Conservation (phyloP, 1,140 invertebrate genomes). For the Bradysia coprophila region DNA sequence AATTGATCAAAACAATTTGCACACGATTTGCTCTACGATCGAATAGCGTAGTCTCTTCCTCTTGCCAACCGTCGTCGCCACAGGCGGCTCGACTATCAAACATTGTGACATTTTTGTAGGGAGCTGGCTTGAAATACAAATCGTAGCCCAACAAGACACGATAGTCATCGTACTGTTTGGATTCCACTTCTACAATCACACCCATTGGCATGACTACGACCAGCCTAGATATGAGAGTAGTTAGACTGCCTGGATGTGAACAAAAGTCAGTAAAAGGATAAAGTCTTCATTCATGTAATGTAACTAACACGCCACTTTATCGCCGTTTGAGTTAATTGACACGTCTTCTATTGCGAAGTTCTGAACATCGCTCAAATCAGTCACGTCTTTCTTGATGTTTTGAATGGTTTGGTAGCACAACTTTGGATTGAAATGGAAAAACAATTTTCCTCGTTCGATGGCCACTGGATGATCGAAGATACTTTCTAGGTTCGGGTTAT, state of each 20-base stretch:
- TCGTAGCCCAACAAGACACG: conserved; percentile 56
- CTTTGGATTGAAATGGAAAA: conserved; percentile 91
- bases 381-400: conserved; percentile 23
- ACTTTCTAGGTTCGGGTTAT: conserved; percentile 84
- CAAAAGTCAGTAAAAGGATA: no score
- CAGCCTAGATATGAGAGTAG: no score
- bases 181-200: conserved; percentile 43
- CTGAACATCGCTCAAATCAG: conserved; percentile 10
- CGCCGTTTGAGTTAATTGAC: conserved; percentile 70
- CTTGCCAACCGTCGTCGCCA: conserved; percentile 37
- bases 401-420: conserved; percentile 68
- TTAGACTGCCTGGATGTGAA: no score
- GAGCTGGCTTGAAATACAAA: conserved; percentile 52
- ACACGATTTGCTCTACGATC: conserved; percentile 9
- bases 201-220: no score
- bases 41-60: conserved; percentile 17
- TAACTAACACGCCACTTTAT: conserved; percentile 76
- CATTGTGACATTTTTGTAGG: conserved; percentile 43
- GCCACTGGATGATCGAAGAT: conserved; percentile 42
- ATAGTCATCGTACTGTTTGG: conserved; percentile 31
- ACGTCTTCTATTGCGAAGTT: conserved; percentile 53
- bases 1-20: conserved; percentile 33
- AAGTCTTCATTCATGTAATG: no score
- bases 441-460: conserved; percentile 46
- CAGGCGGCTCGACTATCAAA: conserved; percentile 69